Base-by-base conservation (phyloP, 2,113 vertebrate species). In the Eretmochelys imbricata region DNA sequence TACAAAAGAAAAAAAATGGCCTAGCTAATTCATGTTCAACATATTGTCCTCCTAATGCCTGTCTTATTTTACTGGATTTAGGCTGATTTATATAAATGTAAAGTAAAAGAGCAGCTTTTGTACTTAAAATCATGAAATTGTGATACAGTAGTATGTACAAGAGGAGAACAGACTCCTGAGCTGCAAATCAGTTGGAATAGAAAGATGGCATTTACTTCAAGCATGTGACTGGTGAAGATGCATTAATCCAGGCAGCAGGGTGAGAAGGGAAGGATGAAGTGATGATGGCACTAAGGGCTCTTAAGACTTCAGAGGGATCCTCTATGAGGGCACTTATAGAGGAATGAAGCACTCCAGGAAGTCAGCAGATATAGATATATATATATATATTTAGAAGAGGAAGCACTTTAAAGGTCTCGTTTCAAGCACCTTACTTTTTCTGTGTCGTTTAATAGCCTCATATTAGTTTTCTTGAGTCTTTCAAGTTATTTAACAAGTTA, bases 291-390 rank as follows among this genome's bases (percentile, higher is more conserved):
- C 54, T 91, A 88, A 97, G 95, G 50, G 87, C 92, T 96, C 96
- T 97, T 91, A 91, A 93, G 62, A 29, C 89, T 96, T 97, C 59
- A 10, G 51, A 0, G 3, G 83, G 59, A 84, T 92, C 89, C 89
- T 94, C 50, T 42, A 51, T 75, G 88, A 90, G 90, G 81, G 92
- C 84, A 90, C 96, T 97, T 93, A 85, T 65, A 96, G 84, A 51
- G 59, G 87, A 95, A 97, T 94, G 88, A 88, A 96, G 69, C 93
- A 94, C 91, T 98, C 83, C 90, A 92, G 95, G 91, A 96, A 96
- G 93, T 95, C 87, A 88, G 87, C 49, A 96, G 91, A 85, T 25
- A 91, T 29, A 54, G 24, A 24, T 55, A 54, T 54, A 22, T 25
- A 55, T 55, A 51, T 24, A 76, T 92, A 57, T 38, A 90, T n/a